Conservation (phyloP, 2,113 vertebrate species). For the Emydura subglobosa region DNA sequence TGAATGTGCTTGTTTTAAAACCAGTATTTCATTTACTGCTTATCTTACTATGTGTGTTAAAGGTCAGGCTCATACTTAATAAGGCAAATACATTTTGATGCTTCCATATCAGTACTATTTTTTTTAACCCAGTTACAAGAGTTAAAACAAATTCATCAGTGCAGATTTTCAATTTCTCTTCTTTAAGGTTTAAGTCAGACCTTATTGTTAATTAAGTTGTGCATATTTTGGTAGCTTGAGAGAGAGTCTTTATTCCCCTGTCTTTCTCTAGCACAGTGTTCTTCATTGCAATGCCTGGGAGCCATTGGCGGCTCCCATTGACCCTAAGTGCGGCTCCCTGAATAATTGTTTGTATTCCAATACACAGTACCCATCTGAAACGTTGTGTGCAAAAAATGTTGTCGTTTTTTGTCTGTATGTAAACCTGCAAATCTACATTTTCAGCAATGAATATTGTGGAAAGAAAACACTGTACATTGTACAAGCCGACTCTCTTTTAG, state of each 20-base stretch:
- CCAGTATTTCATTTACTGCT: not conserved
- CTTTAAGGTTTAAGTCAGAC: not conserved
- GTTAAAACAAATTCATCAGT: not conserved
- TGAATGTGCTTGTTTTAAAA: not conserved
- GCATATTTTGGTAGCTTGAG: not conserved
- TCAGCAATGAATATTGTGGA: no score
- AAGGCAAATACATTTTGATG: not conserved
- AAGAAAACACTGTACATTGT: no score
- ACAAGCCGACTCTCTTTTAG: no score
- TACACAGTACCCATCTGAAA: no score
- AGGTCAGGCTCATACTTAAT: not conserved
- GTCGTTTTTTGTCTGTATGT: no score
- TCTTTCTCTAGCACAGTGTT: not conserved
- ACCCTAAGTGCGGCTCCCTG: no score
- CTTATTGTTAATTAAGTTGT: not conserved
- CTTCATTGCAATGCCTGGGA: no score
- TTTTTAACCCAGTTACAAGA: not conserved
- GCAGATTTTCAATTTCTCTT: not conserved
- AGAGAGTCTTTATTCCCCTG: not conserved
- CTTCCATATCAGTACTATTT: not conserved
- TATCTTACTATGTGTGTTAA: not conserved
- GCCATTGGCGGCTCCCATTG: no score
- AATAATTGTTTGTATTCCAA: no score
- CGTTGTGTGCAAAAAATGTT: no score
- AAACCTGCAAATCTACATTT: no score